phyloP scores from a whole-genome alignment of 2,113 vertebrate species.

The Muntiacus muntjak region DNA sequence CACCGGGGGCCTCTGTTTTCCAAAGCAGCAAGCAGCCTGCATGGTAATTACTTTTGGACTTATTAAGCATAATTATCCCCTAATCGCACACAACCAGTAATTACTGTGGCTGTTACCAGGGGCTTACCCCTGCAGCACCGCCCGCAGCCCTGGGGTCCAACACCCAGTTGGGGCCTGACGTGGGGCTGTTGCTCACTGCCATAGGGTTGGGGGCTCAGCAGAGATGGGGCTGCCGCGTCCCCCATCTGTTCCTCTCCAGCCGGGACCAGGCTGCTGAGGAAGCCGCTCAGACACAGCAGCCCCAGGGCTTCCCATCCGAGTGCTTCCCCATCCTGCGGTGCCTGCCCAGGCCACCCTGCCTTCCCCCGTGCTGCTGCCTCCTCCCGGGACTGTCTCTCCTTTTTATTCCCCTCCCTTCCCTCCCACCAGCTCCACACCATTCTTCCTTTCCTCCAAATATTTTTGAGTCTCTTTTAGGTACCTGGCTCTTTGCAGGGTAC shows the following conservation, averaged over 20 bases:
- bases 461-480: background rate
- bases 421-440: background rate
- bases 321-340: fast-evolving
- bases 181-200: background rate
- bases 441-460: background rate
- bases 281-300: fast-evolving
- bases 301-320: background rate
- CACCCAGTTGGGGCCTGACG: slow-evolving; percentile 21
- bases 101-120: slow-evolving; percentile 64
- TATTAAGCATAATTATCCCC: slow-evolving; percentile 76
- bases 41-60: slow-evolving; percentile 77
- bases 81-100: slow-evolving; percentile 71
- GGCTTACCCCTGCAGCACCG: slow-evolving; percentile 26
- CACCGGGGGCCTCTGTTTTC: slow-evolving; percentile 68
- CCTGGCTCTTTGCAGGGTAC: background rate
- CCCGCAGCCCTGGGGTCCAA: slow-evolving; percentile 18
- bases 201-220: fast-evolving
- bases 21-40: slow-evolving; percentile 69
- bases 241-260: background rate
- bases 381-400: background rate
- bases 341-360: background rate
- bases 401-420: background rate
- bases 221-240: background rate
- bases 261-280: background rate
- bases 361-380: fast-evolving